Base-by-base conservation (phyloP, 2,888 invertebrate genomes). In the Dasypolia templi region DNA sequence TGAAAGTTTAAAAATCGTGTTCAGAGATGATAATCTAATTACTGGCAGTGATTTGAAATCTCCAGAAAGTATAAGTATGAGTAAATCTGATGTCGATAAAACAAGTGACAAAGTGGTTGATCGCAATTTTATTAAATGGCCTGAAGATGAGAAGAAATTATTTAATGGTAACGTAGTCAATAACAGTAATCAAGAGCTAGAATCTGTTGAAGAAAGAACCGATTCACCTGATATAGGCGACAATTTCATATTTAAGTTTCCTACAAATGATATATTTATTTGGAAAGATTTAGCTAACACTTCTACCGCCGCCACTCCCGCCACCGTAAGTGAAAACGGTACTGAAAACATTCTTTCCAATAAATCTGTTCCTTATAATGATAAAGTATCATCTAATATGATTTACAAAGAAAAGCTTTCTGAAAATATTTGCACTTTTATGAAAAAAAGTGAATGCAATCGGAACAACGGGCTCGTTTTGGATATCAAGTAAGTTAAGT, bases 1-100 rank as follows among this genome's bases (percentile, higher is more conserved):
- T 77, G 95, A 94, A 83, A 94, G 89, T 81, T 92, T 90, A 22
- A 95, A 91, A 88, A 88, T 95, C 62, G 82, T 93, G 7, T 95
- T 95, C 75, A 90, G 87, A 85, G 93, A 94, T 72, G 83, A 91
- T 64, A 87, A 89, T 66, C 71, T 75, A 29, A 75, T 79, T 19
- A 64, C 44, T 32, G 76, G 79, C 35, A 80, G 77, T 76, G 67
- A 42, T 61, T 66, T 62, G 26, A 62, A 62, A 42, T 72, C 62
- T 66, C n/a, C 58, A 12, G 69, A 72, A 58, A 67, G 46, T 62
- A 74, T 61, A 42, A 56, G 58, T 62, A n/a, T 51, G 11, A 83
- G 63, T 53, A 72, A 79, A 61, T 3, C 17, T 65, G 59, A 68
- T 17, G 12, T 29, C 17, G 42, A 67, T 29, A 66, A 65, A 66